Percentiles rank a stretch among this genome's conserved stretches.
These are phyloP conservation scores for Stenodema calcarata DNA, from an alignment of 2,888 invertebrate species.

Conservation along the genomic window DNA sequence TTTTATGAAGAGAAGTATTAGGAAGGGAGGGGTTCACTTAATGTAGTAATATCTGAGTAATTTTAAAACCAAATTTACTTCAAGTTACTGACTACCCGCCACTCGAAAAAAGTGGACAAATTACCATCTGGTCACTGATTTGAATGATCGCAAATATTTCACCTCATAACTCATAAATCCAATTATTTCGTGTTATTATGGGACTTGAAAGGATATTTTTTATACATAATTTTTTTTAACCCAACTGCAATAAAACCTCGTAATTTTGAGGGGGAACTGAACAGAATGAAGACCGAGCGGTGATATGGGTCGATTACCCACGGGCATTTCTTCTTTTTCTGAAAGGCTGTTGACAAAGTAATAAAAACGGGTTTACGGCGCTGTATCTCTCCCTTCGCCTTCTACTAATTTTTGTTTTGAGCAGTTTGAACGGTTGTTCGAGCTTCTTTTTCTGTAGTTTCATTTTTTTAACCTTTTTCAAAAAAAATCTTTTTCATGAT, in stretches of 20 bases:
- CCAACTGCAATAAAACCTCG: neutral
- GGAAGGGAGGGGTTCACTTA: too few relatives aligned
- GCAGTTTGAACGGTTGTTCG: neutral
- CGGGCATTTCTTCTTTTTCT: neutral
- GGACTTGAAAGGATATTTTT: too few relatives aligned
- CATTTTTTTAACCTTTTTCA: neutral
- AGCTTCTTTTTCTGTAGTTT: neutral
- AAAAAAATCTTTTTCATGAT: neutral
- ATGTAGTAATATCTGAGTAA: too few relatives aligned
- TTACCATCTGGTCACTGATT: too few relatives aligned
- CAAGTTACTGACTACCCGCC: too few relatives aligned
- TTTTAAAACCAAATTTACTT: too few relatives aligned
- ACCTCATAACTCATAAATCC: too few relatives aligned
- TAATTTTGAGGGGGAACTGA: neutral
- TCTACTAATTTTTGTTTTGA: slow-evolving; percentile 14
- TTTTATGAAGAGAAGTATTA: too few relatives aligned
- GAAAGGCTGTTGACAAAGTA: slow-evolving; percentile 27
- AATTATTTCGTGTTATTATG: too few relatives aligned
- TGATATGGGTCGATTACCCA: neutral
- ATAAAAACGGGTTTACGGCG: slow-evolving; percentile 18
- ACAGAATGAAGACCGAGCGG: neutral
- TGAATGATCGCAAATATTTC: too few relatives aligned
- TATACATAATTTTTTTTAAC: neutral
- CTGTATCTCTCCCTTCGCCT: neutral
- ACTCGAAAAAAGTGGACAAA: too few relatives aligned